These are phyloP conservation scores for Fabriciana adippe DNA, from an alignment of 2,888 invertebrate genomes.

Conservation along the genomic window DNA sequence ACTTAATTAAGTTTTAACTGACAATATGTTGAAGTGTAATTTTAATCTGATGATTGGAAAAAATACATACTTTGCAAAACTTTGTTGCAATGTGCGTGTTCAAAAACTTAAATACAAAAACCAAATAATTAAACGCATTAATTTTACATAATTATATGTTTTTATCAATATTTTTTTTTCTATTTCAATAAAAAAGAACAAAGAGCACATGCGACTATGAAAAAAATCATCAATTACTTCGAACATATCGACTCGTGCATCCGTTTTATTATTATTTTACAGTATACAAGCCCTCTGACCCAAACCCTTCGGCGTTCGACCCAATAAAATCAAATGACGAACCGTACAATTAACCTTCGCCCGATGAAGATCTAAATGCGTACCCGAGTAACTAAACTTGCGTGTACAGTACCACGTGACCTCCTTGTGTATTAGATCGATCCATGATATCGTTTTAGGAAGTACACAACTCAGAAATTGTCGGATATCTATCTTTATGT, in stretches of 20 bases:
- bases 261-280: conserved; percentile 46
- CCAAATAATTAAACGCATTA: too few species aligned
- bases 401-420: conserved; percentile 9
- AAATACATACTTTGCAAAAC: too few species aligned
- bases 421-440: conserved; percentile 6
- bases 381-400: conserved; percentile 24
- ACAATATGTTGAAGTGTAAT: too few species aligned
- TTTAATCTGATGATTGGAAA: too few species aligned
- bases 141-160: too few species aligned
- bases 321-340: conserved; percentile 60
- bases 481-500: too few species aligned
- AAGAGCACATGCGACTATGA: conserved; percentile 17
- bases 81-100: too few species aligned
- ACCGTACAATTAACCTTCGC: conserved; percentile 56
- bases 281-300: conserved; percentile 49
- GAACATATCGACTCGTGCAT: conserved; percentile 29
- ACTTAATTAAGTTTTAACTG: too few species aligned
- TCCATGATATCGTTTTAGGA: conserved; percentile 8
- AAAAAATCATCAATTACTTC: conserved; percentile 31
- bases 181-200: background rate
- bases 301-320: conserved; percentile 46
- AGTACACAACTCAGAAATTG: background rate
- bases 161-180: too few species aligned
- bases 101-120: too few species aligned
- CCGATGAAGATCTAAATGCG: conserved; percentile 37